Percentiles rank a stretch among this genome's conserved stretches.
Conservation (phyloP, 2,888 invertebrate genomes). For the Drosophila pullipes region DNA sequence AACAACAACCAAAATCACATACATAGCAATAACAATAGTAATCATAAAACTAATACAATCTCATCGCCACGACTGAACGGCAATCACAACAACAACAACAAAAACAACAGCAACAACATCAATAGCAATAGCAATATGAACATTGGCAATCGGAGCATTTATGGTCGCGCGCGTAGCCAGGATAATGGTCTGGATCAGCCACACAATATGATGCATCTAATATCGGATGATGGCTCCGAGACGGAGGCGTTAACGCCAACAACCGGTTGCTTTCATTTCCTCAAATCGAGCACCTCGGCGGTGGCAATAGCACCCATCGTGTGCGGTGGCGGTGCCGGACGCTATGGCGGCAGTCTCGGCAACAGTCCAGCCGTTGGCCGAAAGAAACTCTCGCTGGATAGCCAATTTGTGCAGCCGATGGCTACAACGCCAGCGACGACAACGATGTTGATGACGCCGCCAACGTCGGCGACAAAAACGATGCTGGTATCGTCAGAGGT, state of each 20-base stretch:
- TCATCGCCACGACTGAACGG: conserved; percentile 56
- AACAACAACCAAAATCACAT: conserved; percentile 32
- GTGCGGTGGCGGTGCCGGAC: conserved; percentile 9
- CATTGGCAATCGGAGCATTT: conserved; percentile 26
- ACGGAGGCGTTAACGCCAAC: conserved; percentile 72
- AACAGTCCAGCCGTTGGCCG: conserved; percentile 78
- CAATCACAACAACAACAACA: conserved; percentile 45
- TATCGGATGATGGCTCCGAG: conserved; percentile 71
- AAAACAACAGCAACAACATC: conserved; percentile 8
- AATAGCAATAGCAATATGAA: conserved; percentile 1
- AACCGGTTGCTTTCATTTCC: conserved; percentile 82
- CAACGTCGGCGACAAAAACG: conserved; percentile 9
- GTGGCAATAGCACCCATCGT: conserved; percentile 5
- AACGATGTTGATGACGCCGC: conserved; percentile 17
- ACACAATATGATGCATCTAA: conserved; percentile 27
- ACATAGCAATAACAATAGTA: conserved; percentile 32
- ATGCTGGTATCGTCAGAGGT: conserved; percentile 14
- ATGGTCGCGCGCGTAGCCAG: conserved; percentile 78
- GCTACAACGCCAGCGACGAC: conserved; percentile 4
- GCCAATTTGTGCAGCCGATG: conserved; percentile 59
- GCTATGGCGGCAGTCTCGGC: conserved; percentile 73
- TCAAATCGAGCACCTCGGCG: conserved; percentile 49
- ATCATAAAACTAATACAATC: conserved; percentile 42
- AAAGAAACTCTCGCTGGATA: conserved; percentile 85
- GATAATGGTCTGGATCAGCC: conserved; percentile 82